These are phyloP conservation scores for Vollenhovia emeryi DNA, from an alignment of 1,140 invertebrate species.

Conservation along the genomic window DNA sequence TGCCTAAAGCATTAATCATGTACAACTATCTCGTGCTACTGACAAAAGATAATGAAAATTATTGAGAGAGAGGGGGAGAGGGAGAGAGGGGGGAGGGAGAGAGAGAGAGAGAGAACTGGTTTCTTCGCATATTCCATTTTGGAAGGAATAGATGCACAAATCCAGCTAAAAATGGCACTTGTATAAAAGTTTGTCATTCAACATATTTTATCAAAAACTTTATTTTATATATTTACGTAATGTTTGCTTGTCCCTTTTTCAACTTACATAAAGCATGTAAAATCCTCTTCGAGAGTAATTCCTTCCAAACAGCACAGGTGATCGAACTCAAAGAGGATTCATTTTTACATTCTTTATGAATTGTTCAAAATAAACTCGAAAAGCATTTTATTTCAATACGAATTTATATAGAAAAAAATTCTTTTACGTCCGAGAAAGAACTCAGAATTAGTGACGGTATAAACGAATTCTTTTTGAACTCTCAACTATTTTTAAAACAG, in stretches of 20 bases:
- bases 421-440: too few relatives aligned
- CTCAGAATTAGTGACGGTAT: too few relatives aligned
- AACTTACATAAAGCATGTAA: neutral
- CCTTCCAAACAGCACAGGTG: neutral
- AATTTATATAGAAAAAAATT: too few relatives aligned
- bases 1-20: neutral
- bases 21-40: neutral
- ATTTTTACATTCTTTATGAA: too few relatives aligned
- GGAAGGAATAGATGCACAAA: neutral
- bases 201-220: neutral
- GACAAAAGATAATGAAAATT: neutral
- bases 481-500: too few relatives aligned
- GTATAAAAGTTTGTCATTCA: neutral
- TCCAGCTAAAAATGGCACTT: neutral
- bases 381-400: too few relatives aligned
- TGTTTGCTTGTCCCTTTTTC: neutral
- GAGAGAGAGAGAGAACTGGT: neutral
- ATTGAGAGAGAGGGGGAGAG: slow-evolving; percentile 14
- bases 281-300: neutral
- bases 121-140: neutral
- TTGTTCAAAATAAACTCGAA: too few relatives aligned
- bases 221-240: neutral
- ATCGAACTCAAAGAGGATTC: too few relatives aligned
- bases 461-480: too few relatives aligned
- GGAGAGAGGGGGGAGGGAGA: too few relatives aligned